A percentile compares a stretch with the other conserved stretches of the same genome.
Conservation (phyloP, 2,113 vertebrate genomes). For the Pseudorhombus dupliciocellatus region DNA sequence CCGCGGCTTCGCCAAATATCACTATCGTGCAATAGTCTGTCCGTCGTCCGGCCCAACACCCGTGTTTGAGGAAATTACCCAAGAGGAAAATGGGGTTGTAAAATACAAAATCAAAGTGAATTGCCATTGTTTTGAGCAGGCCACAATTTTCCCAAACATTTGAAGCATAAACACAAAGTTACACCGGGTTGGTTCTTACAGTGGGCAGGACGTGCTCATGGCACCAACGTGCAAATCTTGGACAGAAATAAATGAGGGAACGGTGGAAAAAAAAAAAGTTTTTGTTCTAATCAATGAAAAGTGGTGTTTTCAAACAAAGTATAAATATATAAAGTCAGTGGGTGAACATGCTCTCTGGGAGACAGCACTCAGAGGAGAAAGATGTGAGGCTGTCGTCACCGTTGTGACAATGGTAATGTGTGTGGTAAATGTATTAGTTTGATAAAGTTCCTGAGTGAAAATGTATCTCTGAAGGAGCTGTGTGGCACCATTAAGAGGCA, state of each 20-base stretch:
- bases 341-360: background rate
- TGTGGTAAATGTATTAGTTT: constrained; percentile 47
- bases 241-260: constrained; percentile 50
- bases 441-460: constrained; percentile 42
- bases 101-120: constrained; percentile 61
- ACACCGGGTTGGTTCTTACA: constrained; percentile 27
- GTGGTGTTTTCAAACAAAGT: constrained; percentile 59
- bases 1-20: constrained; percentile 29
- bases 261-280: constrained; percentile 22
- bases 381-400: background rate
- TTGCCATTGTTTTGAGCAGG: constrained; percentile 53
- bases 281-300: constrained; percentile 33
- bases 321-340: constrained; percentile 30
- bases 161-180: constrained; percentile 52
- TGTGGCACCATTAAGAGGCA: constrained; percentile 67
- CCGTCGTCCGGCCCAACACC: constrained; percentile 38
- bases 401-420: constrained; percentile 10
- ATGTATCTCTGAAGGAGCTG: constrained; percentile 53
- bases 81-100: constrained; percentile 53
- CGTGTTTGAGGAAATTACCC: constrained; percentile 65
- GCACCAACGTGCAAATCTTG: constrained; percentile 72
- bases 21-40: constrained; percentile 49
- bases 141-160: constrained; percentile 69
- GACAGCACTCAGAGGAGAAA: constrained; percentile 9
- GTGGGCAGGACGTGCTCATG: constrained; percentile 74